Evolutionary conservation across 2,888 invertebrate genomes (phyloP), one percentile per base, ranked within the genome.

Genomic region (Coelinius sp.): DNA sequence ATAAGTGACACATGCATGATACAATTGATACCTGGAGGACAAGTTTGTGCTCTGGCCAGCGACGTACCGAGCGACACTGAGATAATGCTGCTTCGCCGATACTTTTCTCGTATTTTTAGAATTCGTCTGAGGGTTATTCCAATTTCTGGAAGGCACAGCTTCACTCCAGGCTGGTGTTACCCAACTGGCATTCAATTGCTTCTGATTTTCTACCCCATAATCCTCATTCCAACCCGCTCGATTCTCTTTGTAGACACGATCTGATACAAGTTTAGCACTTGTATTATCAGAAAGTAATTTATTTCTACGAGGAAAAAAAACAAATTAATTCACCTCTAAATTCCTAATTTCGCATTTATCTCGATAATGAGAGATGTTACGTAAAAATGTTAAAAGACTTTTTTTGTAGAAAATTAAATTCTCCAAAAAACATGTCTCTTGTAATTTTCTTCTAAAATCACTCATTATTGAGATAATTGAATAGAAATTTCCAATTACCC

Each of bases 1-100:
- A 31, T 35, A 8, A 12, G 1, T 38, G 52, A 22, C 20, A 49
- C 31, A 17, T 12, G 46, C 31, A 59, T 59, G 35, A 17, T 3
- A 52, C 70, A 74, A 76, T 73, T 74, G 81, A 78, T 85, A 85
- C 84, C 84, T 85, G 83, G 82, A 82, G 73, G 83, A 80, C 49
- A 85, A 77, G 80, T 82, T 88, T 75, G 88, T 89, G 82, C 86
- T 88, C 83, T 89, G 89, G 73, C 95, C 95, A 74, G 94, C 93
- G 78, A 95, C 92, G 88, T 95, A 95, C 82, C 95, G 91, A 77
- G 95, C 92, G 76, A 94, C 93, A 77, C 92, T 92, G 76, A 95
- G 88, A 88, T 95, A 95, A 76, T 94, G 93, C 80, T 94, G 93
- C 79, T 94, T 94, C 2, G 92, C 93, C 1, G 86, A 85, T 1